Percentiles rank a stretch among this genome's conserved stretches.
Evolutionary conservation across 1,140 invertebrate genomes (phyloP).

Genomic region (Lanistes nyassanus): DNA sequence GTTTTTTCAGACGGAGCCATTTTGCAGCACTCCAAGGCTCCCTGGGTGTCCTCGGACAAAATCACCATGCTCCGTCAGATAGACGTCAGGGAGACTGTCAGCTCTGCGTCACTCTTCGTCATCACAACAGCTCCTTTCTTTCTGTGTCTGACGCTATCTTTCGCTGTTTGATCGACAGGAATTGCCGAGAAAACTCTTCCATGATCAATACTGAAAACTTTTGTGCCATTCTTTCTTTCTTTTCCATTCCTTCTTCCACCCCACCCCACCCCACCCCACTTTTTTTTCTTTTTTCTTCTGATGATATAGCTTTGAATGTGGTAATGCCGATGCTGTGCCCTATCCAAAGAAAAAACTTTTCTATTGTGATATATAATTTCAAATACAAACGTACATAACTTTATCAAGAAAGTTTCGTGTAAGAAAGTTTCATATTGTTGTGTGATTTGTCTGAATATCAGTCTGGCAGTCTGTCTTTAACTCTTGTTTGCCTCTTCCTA

Average conservation of each 20-base stretch:
- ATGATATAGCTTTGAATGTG: too few relatives aligned
- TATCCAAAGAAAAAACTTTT: neutral
- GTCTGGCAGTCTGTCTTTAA: neutral
- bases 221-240: neutral
- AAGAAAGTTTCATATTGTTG: neutral
- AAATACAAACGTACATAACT: neutral
- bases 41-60: conserved; percentile 10
- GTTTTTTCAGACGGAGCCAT: conserved; percentile 3
- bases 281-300: neutral
- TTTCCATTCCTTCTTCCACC: neutral
- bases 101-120: neutral
- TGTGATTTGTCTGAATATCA: neutral
- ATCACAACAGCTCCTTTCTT: neutral
- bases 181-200: neutral
- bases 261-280: neutral
- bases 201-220: neutral
- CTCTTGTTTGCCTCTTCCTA: neutral
- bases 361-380: neutral
- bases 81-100: neutral
- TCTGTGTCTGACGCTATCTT: neutral
- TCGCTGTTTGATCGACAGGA: neutral
- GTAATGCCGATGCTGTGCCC: neutral
- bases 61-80: conserved; percentile 10
- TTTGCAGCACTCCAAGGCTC: conserved; percentile 4
- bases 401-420: neutral